phyloP scores from a whole-genome alignment of 2,797 vertebrate genomes.

The Nasua narica region DNA sequence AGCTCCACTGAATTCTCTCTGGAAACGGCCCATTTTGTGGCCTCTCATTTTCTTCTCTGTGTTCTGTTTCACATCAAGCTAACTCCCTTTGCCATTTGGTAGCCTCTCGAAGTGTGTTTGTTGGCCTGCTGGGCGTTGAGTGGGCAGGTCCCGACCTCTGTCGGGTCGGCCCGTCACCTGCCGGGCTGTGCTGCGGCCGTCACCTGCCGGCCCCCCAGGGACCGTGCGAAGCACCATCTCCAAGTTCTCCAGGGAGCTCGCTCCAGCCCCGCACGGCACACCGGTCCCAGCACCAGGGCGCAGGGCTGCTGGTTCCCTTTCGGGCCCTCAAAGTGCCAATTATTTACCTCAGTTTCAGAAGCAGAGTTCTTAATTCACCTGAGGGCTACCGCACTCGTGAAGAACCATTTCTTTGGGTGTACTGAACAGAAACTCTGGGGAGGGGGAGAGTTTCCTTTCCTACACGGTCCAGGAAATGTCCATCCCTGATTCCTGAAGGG shows the following conservation, averaged over 20 bases:
- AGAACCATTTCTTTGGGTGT: not conserved
- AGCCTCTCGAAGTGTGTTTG: not conserved
- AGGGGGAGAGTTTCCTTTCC: not conserved
- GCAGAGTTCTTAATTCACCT: not conserved
- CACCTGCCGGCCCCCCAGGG: not conserved
- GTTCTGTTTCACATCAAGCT: not conserved
- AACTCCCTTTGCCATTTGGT: not conserved
- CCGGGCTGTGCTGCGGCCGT: not conserved
- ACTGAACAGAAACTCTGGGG: not conserved
- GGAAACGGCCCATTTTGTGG: not conserved
- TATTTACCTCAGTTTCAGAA: not conserved
- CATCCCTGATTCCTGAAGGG: not conserved
- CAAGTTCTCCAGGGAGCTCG: not conserved
- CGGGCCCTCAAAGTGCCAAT: not conserved
- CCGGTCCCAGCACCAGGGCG: not conserved
- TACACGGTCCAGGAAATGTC: not conserved
- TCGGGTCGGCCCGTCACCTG: not conserved
- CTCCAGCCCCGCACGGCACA: rapidly evolving
- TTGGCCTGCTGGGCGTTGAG: not conserved
- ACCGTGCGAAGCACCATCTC: not conserved
- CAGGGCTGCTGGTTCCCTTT: not conserved
- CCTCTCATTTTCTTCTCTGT: not conserved
- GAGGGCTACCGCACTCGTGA: not conserved
- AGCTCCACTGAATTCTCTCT: not conserved
- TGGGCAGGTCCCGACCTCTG: not conserved